phyloP scores from a whole-genome alignment of 2,888 invertebrate genomes.

The Amphiduros pacificus region DNA sequence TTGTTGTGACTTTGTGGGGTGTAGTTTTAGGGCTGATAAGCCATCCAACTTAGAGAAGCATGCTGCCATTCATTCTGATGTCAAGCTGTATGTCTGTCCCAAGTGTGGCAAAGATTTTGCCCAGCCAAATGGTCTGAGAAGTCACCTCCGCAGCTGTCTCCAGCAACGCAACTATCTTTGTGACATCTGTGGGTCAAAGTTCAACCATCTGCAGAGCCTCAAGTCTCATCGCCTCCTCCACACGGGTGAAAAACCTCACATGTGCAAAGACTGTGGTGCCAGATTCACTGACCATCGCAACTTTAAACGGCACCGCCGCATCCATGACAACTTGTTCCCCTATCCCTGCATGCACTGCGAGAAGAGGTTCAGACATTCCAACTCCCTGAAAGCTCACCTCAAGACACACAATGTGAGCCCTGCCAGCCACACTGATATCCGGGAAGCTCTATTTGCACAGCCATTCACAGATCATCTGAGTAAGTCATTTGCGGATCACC shows the following conservation, averaged over 20 bases:
- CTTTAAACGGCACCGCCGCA: conserved; percentile 39
- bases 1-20: conserved; percentile 33
- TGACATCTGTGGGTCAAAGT: conserved; percentile 39
- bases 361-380: conserved; percentile 42
- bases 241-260: conserved; percentile 38
- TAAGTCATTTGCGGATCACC: no score
- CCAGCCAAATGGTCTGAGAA: conserved; percentile 34
- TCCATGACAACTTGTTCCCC: conserved; percentile 40
- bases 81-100: conserved; percentile 35
- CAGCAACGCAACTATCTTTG: conserved; percentile 36
- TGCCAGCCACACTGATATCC: no score
- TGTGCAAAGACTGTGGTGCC: conserved; percentile 35
- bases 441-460: no score
- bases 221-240: conserved; percentile 34
- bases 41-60: conserved; percentile 36
- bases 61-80: conserved; percentile 35
- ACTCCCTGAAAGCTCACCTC: conserved; percentile 40
- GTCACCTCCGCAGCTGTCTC: conserved; percentile 36
- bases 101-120: conserved; percentile 39
- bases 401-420: no score
- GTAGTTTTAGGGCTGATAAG: conserved; percentile 33
- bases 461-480: no score
- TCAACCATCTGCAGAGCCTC: conserved; percentile 38
- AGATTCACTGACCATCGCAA: conserved; percentile 42
- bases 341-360: conserved; percentile 38